Evolutionary conservation across 2,113 vertebrate species (phyloP).

Genomic region (Polypterus bichir): DNA sequence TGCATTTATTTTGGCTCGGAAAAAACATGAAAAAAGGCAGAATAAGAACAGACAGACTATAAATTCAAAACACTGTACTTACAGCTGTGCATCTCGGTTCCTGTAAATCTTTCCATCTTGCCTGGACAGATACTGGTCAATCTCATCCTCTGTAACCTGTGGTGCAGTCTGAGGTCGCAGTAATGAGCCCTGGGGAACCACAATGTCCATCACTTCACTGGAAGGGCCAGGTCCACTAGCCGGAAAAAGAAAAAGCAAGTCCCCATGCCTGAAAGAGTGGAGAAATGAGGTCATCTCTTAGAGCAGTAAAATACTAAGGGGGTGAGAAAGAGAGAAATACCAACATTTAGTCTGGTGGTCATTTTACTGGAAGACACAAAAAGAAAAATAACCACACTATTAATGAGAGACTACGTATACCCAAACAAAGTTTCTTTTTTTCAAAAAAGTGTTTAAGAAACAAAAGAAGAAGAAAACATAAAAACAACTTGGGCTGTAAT

Average conservation of each 20-base stretch:
- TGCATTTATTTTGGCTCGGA: too few species aligned
- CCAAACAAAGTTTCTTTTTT: too few species aligned
- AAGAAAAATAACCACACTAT: fast-evolving
- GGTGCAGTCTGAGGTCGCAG: constrained; percentile 51
- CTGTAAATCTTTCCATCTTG: constrained; percentile 96
- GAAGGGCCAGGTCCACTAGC: constrained; percentile 58
- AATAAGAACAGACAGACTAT: not conserved
- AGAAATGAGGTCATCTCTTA: not conserved
- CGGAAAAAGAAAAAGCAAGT: constrained; percentile 86
- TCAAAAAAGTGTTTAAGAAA: too few species aligned
- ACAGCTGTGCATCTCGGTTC: constrained; percentile 84
- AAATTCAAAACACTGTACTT: too few species aligned
- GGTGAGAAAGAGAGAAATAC: not conserved
- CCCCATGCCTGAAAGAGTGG: constrained; percentile 65
- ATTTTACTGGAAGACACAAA: not conserved
- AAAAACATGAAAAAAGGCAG: constrained; percentile 12
- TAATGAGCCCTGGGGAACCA: constrained; percentile 32
- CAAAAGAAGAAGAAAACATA: too few species aligned
- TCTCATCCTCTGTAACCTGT: constrained; percentile 79
- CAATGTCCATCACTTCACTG: constrained; percentile 83
- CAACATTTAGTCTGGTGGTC: too few species aligned
- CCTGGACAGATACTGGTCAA: constrained; percentile 83
- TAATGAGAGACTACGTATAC: too few species aligned
- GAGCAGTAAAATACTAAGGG: too few species aligned
- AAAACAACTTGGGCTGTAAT: too few species aligned